Conservation (phyloP, 1,140 invertebrate genomes). For the Diachasmimorpha longicaudata region DNA sequence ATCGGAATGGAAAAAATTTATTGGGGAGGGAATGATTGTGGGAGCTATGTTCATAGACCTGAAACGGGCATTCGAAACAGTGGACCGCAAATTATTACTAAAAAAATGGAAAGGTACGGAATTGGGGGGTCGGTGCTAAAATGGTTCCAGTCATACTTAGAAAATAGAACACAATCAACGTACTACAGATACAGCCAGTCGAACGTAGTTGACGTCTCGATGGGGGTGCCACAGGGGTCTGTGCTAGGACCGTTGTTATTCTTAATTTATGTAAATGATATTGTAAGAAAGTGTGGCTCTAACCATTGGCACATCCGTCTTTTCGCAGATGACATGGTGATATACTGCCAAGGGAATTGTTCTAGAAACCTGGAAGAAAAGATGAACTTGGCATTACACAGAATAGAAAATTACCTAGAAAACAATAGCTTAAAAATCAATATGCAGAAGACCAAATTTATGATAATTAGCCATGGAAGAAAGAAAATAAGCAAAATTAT, state of each 20-base stretch:
- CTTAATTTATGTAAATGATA: conserved; percentile 15
- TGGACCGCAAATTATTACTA: conserved; percentile 17
- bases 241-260: conserved; percentile 14
- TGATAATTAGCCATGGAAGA: background rate
- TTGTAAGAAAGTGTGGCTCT: background rate
- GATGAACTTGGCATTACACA: background rate
- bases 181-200: background rate
- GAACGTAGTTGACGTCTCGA: background rate
- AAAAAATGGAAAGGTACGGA: conserved; percentile 13
- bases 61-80: conserved; percentile 30
- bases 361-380: background rate
- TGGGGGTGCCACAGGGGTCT: conserved; percentile 22
- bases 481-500: background rate
- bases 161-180: background rate
- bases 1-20: conserved; percentile 5
- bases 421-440: conserved; percentile 8
- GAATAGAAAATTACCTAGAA: background rate
- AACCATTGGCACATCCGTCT: background rate
- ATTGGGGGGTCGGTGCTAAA: background rate
- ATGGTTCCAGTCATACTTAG: conserved; percentile 25
- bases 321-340: conserved; percentile 26
- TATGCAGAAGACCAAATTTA: conserved; percentile 11
- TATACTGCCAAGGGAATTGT: conserved; percentile 10
- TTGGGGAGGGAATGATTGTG: background rate
- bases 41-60: conserved; percentile 25